Percentiles rank a stretch among this genome's conserved stretches.
Evolutionary conservation across 2,797 vertebrate genomes (phyloP).

Genomic region (Cuniculus paca): DNA sequence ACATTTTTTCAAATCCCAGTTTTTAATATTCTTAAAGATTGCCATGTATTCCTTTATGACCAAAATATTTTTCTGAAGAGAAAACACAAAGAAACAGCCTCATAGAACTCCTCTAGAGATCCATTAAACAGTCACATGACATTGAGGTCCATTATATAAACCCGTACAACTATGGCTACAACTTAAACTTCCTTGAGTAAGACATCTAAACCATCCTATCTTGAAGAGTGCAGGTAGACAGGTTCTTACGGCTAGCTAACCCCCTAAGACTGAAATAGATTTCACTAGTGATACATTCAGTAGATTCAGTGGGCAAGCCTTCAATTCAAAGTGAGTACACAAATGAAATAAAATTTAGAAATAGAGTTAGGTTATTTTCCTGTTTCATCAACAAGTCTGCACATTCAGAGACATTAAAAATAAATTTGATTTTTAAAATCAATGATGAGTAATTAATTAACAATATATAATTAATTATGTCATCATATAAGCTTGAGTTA

Average conservation of each 20-base stretch:
- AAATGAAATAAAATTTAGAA: conserved; percentile 23
- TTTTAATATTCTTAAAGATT: neutral
- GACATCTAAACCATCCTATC: neutral
- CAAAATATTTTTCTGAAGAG: neutral
- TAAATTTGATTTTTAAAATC: neutral
- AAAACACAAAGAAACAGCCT: neutral
- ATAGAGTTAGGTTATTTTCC: neutral
- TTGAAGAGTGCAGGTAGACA: neutral
- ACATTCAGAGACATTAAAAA: neutral
- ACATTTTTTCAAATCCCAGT: neutral
- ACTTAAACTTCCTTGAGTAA: neutral
- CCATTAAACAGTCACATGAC: neutral
- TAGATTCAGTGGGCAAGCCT: neutral
- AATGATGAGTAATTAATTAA: neutral
- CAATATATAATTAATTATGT: neutral
- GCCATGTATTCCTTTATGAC: neutral
- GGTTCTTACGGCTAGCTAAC: neutral
- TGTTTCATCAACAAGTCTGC: neutral
- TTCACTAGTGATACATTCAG: neutral
- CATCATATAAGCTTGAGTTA: neutral
- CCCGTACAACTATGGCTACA: neutral
- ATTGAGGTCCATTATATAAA: neutral
- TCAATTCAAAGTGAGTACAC: neutral
- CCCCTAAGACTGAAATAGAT: neutral
- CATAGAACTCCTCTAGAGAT: neutral